phyloP scores from a whole-genome alignment of 1,140 invertebrate genomes.

The Temnothorax curvispinosus region DNA sequence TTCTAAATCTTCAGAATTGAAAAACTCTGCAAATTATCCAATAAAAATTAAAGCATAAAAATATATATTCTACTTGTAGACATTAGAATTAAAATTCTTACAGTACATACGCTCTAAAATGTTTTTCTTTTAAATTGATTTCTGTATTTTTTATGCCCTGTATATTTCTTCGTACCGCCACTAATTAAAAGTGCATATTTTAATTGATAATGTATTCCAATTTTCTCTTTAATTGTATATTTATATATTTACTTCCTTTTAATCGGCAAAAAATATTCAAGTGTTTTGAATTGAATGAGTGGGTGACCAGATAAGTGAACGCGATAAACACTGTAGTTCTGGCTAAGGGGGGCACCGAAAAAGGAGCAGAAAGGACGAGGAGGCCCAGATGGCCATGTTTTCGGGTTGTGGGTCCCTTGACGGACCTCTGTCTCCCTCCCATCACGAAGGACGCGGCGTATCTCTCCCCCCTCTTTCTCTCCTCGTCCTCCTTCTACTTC shows the following conservation, averaged over 20 bases:
- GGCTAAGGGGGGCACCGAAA: background rate
- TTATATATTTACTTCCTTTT: background rate
- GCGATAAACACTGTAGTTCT: constrained; percentile 4
- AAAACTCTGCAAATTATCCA: background rate
- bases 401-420: constrained; percentile 63
- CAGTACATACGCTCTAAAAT: background rate
- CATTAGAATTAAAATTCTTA: background rate
- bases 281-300: background rate
- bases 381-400: constrained; percentile 60
- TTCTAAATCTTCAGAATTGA: background rate
- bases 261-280: background rate
- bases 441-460: constrained; percentile 40
- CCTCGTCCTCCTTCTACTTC: constrained; percentile 69
- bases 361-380: constrained; percentile 35
- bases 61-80: background rate
- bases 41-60: background rate
- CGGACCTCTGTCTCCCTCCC: constrained; percentile 64
- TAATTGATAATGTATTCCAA: background rate
- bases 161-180: background rate
- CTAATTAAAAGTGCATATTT: background rate
- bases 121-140: background rate
- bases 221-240: background rate
- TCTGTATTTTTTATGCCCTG: too few relatives aligned
- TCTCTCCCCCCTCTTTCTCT: constrained; percentile 48
- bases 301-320: background rate